These are phyloP conservation scores for Vesta saturnalis DNA, from an alignment of 2,888 invertebrate genomes.

Conservation along the genomic window DNA sequence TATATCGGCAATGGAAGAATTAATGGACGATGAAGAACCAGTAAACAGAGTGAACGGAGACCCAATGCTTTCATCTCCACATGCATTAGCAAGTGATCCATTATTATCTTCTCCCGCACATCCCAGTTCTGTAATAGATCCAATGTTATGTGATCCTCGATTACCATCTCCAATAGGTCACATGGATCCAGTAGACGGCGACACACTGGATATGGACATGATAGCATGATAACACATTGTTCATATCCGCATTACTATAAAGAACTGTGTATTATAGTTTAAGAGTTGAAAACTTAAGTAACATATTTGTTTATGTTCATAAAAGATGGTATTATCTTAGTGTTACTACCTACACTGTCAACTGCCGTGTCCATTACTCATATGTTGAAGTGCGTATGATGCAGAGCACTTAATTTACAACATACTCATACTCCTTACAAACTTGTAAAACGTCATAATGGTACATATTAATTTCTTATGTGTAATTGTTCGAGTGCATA, in stretches of 20 bases:
- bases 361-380: neutral
- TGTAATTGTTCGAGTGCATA: neutral
- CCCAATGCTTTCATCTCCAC: slow-evolving; percentile 63
- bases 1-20: slow-evolving; percentile 72
- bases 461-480: neutral
- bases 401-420: neutral
- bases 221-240: slow-evolving; percentile 60
- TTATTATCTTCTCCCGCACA: slow-evolving; percentile 69
- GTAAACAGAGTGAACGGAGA: slow-evolving; percentile 60
- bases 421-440: neutral
- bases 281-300: neutral
- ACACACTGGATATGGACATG: slow-evolving; percentile 67
- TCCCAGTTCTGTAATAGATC: slow-evolving; percentile 69
- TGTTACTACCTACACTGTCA: neutral
- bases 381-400: neutral
- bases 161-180: slow-evolving; percentile 61
- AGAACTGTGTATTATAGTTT: neutral
- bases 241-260: neutral
- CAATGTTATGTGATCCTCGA: slow-evolving; percentile 66
- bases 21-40: slow-evolving; percentile 63
- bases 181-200: slow-evolving; percentile 63
- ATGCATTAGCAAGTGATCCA: slow-evolving; percentile 69
- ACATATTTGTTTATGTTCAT: neutral
- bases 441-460: neutral
- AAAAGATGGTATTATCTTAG: neutral